Evolutionary conservation across 2,888 invertebrate species (phyloP), one percentile per base, ranked within the genome.

Genomic region (Crepidodera aurea): DNA sequence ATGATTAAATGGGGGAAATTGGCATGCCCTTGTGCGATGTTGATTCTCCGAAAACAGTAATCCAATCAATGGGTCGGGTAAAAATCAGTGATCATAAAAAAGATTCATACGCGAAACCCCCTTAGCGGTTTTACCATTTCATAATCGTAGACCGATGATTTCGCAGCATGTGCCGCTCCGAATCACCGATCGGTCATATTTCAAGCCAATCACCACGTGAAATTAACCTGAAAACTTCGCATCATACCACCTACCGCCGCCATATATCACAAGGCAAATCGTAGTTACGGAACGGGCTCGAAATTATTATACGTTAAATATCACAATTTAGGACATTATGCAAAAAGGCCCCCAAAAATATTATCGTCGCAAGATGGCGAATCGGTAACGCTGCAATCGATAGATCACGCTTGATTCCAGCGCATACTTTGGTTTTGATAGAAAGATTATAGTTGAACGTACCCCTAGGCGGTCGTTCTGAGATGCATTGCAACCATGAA

Each of bases 381-480:
- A 56, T 32, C 60, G 13, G 60, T 44, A 60, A 60, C 64, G 64
- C 56, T 34, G 53, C 44, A 60, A 74, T 74, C 75, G 73, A 76
- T 77, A 77, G 76, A 77, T 76, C 77, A 77, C 75, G 73, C 67
- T 73, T 65, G 71, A 73, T 71, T 70, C 69, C 61, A 58, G 68
- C 68, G 69, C 72, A 72, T 72, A 74, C 68, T 74, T 75, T 70
- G 66, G 70, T 75, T 77, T 77, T 77, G 77, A 77, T 77, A 75
- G 77, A 76, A 77, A 77, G 76, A 77, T 77, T 77, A 77, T 74
- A 69, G 67, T 58, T 60, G 67, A 66, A 57, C 55, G 54, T 56
- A 65, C 63, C 69, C 68, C 54, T 48, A 53, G 64, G 69, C 69
- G 53, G 15, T 51, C 22, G 42, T 51, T 51, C 56, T 39, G 62